These are phyloP conservation scores for Allolobophora icterica DNA, from an alignment of 2,888 invertebrate genomes.

Conservation along the genomic window DNA sequence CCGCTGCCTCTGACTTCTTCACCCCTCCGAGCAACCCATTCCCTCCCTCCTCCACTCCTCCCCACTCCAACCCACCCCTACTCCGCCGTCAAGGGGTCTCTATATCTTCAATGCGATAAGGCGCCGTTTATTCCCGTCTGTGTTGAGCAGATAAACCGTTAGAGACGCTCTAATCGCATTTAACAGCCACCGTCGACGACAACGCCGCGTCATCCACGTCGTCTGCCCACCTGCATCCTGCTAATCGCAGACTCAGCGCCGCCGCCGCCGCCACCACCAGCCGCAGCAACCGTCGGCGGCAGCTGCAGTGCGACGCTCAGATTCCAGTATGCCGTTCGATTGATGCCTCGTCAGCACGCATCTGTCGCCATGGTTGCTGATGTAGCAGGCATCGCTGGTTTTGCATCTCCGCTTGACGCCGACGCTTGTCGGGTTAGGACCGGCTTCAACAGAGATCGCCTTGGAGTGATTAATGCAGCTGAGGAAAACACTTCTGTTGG, in stretches of 20 bases:
- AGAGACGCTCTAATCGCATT: background rate
- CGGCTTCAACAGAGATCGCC: background rate
- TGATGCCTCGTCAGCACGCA: background rate
- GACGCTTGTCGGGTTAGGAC: no score
- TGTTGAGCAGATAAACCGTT: background rate
- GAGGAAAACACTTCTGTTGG: background rate
- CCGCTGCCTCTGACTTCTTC: background rate
- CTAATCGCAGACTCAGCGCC: background rate
- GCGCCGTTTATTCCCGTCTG: slow-evolving; percentile 2
- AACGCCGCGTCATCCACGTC: background rate
- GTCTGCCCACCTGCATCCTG: background rate
- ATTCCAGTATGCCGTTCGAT: background rate
- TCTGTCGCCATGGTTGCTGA: background rate
- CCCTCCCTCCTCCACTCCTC: background rate
- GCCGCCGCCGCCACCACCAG: background rate
- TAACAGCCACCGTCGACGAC: background rate
- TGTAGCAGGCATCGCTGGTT: background rate
- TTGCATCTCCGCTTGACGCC: background rate
- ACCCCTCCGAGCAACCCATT: background rate
- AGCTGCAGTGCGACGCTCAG: background rate
- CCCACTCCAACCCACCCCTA: background rate
- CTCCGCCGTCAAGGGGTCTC: background rate
- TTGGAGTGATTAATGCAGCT: background rate
- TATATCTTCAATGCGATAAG: slow-evolving; percentile 13
- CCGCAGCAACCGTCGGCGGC: background rate